phyloP scores from a whole-genome alignment of 2,113 vertebrate genomes.

The Rhabdornis inornatus region DNA sequence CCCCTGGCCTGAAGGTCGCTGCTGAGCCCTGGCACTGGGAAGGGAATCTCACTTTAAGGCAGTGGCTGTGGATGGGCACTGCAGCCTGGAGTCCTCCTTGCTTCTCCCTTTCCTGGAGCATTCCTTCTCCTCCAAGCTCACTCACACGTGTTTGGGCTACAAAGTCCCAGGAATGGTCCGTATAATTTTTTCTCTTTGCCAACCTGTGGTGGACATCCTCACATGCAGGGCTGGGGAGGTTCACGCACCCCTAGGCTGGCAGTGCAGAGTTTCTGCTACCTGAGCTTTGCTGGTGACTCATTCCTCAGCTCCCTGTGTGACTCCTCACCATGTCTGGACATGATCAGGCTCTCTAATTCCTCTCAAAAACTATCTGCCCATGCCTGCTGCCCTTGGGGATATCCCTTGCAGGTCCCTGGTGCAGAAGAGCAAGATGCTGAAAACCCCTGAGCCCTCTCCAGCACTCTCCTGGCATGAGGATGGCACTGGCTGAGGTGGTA shows the following conservation, averaged over 20 bases:
- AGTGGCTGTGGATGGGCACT: rapidly evolving
- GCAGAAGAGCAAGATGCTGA: not conserved
- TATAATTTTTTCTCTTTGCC: not conserved
- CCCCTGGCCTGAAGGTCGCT: not conserved
- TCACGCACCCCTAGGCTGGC: not conserved
- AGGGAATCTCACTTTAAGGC: not conserved
- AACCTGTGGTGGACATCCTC: rapidly evolving
- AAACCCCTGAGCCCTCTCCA: not conserved
- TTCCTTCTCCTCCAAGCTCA: not conserved
- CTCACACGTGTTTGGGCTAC: not conserved
- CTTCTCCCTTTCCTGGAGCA: not conserved
- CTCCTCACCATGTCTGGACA: not conserved
- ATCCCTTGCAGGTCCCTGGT: not conserved
- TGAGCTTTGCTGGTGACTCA: not conserved
- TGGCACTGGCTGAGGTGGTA: not conserved
- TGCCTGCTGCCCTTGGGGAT: not conserved
- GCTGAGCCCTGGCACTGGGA: not conserved
- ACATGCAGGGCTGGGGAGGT: not conserved
- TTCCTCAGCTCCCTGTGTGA: not conserved
- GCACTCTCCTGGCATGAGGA: rapidly evolving
- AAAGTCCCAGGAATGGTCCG: not conserved
- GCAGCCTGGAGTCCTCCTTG: not conserved
- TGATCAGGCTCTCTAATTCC: not conserved
- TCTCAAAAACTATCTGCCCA: not conserved
- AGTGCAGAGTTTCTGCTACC: not conserved